These are phyloP conservation scores for Panthera leo DNA, from an alignment of 2,113 vertebrate species.

Conservation along the genomic window DNA sequence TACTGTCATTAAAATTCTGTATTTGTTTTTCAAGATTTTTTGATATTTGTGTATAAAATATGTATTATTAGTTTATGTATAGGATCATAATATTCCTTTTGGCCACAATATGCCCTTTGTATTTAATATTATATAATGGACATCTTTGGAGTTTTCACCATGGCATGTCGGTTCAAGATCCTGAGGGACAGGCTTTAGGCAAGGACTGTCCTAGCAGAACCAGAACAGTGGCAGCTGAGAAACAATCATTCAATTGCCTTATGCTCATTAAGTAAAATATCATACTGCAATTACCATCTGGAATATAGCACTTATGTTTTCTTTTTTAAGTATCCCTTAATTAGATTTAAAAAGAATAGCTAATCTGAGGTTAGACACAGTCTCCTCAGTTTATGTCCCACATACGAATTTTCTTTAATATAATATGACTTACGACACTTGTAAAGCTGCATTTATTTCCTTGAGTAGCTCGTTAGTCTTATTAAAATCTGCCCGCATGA, in stretches of 20 bases:
- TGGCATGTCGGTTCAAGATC: neutral
- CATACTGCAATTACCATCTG: neutral
- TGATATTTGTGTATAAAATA: slow-evolving; percentile 6
- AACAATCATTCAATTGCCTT: neutral
- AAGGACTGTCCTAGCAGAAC: neutral
- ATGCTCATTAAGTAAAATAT: neutral
- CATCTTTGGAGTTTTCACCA: neutral
- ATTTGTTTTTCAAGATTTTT: neutral
- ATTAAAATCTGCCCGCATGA: slow-evolving; percentile 99
- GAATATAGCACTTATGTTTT: neutral
- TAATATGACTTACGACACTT: slow-evolving; percentile 94
- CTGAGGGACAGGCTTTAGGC: neutral
- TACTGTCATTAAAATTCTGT: neutral
- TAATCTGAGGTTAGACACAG: slow-evolving; percentile 61
- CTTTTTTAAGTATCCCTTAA: slow-evolving; percentile 35
- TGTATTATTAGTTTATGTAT: neutral
- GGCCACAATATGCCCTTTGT: neutral
- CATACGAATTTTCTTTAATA: slow-evolving; percentile 75
- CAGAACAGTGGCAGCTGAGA: neutral
- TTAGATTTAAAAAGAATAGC: slow-evolving; percentile 24
- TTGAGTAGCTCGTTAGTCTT: slow-evolving; percentile 98
- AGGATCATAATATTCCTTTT: neutral
- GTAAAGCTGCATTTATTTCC: slow-evolving; percentile 98
- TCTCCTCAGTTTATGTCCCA: slow-evolving; percentile 71
- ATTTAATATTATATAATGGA: neutral